phyloP scores from a whole-genome alignment of 1,140 invertebrate species.

The Watersipora subatra region DNA sequence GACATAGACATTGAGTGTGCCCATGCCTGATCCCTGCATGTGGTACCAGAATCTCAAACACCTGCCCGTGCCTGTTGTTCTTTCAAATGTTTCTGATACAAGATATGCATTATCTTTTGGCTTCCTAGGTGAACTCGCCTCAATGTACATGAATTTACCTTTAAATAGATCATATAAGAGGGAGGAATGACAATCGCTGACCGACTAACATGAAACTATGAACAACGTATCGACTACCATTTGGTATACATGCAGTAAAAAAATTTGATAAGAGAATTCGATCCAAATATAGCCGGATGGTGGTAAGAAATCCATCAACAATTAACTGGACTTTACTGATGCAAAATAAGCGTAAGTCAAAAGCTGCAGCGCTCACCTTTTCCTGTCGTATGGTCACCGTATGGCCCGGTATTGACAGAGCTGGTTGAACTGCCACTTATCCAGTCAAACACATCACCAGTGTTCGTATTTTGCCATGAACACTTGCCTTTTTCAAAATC shows the following conservation, averaged over 20 bases:
- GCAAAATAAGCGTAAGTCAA: too few relatives aligned
- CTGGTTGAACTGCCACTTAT: constrained; percentile 15
- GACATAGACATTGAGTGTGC: constrained; percentile 33
- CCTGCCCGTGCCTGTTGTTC: constrained; percentile 11
- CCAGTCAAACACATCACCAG: constrained; percentile 32
- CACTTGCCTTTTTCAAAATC: constrained; percentile 9
- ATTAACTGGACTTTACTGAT: too few relatives aligned
- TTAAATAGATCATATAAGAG: not conserved
- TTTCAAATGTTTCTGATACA: constrained; percentile 38
- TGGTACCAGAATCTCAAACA: constrained; percentile 33
- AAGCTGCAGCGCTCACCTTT: constrained; percentile 13
- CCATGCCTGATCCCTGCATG: constrained; percentile 32
- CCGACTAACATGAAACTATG: too few relatives aligned
- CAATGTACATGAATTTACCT: constrained; percentile 55
- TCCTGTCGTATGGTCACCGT: constrained; percentile 25
- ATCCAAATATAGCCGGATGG: too few relatives aligned
- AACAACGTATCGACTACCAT: too few relatives aligned
- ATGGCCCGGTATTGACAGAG: constrained; percentile 26
- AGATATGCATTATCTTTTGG: constrained; percentile 51
- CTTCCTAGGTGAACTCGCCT: constrained; percentile 49
- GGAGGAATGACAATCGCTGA: not conserved
- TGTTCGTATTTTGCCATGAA: constrained; percentile 5
- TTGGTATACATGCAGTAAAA: too few relatives aligned
- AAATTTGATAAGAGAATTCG: too few relatives aligned
- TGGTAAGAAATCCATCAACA: too few relatives aligned